These are phyloP conservation scores for Ctenomys sociabilis DNA, from an alignment of 2,113 vertebrate species.

Conservation along the genomic window DNA sequence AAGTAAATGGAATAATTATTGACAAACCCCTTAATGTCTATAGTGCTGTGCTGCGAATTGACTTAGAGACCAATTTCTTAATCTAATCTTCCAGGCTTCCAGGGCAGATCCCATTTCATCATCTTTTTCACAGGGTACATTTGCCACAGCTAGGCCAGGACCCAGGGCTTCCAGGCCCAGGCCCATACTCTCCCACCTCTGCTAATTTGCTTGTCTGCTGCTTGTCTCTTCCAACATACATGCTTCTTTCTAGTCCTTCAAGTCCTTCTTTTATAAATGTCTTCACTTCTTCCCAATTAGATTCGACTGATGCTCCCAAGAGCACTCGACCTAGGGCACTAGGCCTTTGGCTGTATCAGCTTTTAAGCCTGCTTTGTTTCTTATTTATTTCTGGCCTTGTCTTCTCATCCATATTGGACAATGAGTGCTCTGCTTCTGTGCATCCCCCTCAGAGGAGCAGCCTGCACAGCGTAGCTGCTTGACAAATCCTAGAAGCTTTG, in stretches of 20 bases:
- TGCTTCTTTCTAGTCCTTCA: neutral
- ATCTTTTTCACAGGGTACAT: neutral
- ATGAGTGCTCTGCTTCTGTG: neutral
- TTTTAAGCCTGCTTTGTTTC: neutral
- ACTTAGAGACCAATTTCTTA: neutral
- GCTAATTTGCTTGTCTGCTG: constrained; percentile 16
- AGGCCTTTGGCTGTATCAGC: neutral
- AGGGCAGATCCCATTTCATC: neutral
- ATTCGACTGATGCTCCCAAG: neutral
- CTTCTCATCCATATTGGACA: neutral
- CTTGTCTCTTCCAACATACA: neutral
- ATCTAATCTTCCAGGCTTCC: neutral
- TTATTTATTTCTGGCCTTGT: neutral
- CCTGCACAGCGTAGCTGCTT: neutral
- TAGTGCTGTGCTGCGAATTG: neutral
- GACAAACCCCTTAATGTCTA: neutral
- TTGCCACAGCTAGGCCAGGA: neutral
- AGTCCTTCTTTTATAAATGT: neutral
- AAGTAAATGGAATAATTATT: neutral
- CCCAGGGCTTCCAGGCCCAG: neutral
- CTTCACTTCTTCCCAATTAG: constrained; percentile 11
- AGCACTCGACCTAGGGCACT: neutral
- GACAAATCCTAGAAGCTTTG: constrained; percentile 34
- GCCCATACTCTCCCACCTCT: neutral
- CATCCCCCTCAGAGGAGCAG: neutral